Percentiles rank a stretch among this genome's conserved stretches.
phyloP scores from a whole-genome alignment of 2,888 invertebrate genomes.

The Bombyx huttoni region DNA sequence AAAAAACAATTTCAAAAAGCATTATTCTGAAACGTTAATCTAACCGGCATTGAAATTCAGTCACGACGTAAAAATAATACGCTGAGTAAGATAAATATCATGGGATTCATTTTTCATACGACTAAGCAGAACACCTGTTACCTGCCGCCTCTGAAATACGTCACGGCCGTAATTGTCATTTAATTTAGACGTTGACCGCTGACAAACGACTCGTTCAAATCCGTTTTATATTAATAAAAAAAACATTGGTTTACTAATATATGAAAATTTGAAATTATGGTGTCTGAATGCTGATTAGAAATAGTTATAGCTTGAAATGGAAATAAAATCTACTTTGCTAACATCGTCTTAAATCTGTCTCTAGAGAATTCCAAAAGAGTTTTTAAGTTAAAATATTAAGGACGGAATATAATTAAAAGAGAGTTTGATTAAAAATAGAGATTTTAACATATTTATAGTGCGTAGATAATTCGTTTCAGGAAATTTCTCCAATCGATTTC shows the following conservation, averaged over 20 bases:
- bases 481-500: too few species aligned
- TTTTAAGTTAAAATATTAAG: too few species aligned
- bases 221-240: not conserved
- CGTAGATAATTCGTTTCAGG: too few species aligned
- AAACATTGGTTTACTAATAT: not conserved
- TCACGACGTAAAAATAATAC: constrained; percentile 17
- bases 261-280: not conserved
- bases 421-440: too few species aligned
- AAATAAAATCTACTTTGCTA: too few species aligned
- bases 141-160: constrained; percentile 20
- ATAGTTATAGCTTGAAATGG: too few species aligned
- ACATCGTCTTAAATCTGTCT: too few species aligned
- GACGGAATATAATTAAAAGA: too few species aligned
- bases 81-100: constrained; percentile 21
- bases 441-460: too few species aligned
- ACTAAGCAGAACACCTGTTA: constrained; percentile 37
- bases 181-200: constrained; percentile 26
- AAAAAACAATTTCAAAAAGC: not conserved
- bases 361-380: too few species aligned
- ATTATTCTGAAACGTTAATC: not conserved
- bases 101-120: constrained; percentile 25
- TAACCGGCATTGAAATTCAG: constrained; percentile 8
- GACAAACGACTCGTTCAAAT: not conserved
- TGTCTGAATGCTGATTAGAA: too few species aligned
- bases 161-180: constrained; percentile 28